These are phyloP conservation scores for Coilia nasus DNA, from an alignment of 2,797 vertebrate genomes.

Conservation along the genomic window DNA sequence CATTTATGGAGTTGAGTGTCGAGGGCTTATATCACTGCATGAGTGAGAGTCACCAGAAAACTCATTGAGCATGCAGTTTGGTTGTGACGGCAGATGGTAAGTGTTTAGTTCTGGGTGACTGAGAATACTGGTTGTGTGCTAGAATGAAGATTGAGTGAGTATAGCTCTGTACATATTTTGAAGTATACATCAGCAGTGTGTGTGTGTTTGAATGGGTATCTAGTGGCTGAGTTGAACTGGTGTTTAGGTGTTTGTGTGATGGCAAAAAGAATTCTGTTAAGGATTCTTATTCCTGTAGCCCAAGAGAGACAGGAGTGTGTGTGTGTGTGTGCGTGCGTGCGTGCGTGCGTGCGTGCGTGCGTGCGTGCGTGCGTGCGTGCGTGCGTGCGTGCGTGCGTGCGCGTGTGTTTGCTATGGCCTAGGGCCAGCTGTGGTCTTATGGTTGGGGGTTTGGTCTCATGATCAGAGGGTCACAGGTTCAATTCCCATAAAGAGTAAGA, in stretches of 20 bases:
- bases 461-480: too few species aligned
- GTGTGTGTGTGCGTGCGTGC: conserved; percentile 23
- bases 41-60: neutral
- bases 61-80: neutral
- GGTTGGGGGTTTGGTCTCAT: too few species aligned
- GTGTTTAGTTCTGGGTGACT: neutral
- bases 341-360: too few species aligned
- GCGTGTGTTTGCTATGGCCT: too few species aligned
- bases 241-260: neutral
- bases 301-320: neutral
- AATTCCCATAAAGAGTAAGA: too few species aligned
- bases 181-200: neutral
- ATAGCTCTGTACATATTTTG: neutral
- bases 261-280: neutral
- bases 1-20: neutral
- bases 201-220: neutral
- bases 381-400: too few species aligned
- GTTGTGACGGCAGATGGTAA: neutral
- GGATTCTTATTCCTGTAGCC: neutral
- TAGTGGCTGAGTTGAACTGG: neutral
- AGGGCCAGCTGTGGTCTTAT: too few species aligned
- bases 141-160: neutral
- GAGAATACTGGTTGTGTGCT: neutral
- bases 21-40: neutral
- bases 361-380: too few species aligned